Evolutionary conservation across 1,140 invertebrate genomes (phyloP), one percentile per base, ranked within the genome.

Genomic region (Cotesia chilonis): DNA sequence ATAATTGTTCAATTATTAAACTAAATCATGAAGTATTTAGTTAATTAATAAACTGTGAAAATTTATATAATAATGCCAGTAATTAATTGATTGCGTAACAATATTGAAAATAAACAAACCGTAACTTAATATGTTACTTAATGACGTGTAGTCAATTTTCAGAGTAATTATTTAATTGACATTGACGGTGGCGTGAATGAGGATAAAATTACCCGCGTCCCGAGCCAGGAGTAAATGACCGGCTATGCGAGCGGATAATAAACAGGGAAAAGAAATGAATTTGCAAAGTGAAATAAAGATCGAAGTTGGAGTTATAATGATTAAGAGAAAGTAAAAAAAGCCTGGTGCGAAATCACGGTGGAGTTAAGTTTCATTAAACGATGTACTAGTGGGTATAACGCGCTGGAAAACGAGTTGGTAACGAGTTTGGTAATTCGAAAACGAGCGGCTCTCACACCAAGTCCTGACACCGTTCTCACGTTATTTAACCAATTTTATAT

Each of bases 341-440:
- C 1, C 20, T 41, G 9, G 12, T 47, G 41, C 41, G 17, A 65
- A 71, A 38, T 71, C 71, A 72, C 65, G 71, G 51, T 61, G 52
- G 54, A 71, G n/a, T 71, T 67, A n/a, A 72, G 54, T 68, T 68
- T 72, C 55, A 60, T n/a, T 4, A 60, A 59, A 28, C 51, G 71
- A 41, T 41, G 55, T 72, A 67, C 54, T 35, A 63, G 70, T 10
- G 41, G 41, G 41, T 47, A 47, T 47, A 47, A 72, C 71, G 38
- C 37, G 59, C 38, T 68, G 54, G 71, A 66, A 72, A 72, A 72
- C 71, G 71, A 72, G 71, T 72, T 72, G 36, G 52, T 72, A 72
- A 72, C 71, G 63, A 72, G 71, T 72, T 72, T 59, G 65, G 71
- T 72, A 72, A 72, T 72, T 72, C 55, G 65, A 68, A 68, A 72